Evolutionary conservation across 2,113 vertebrate genomes (phyloP).

Genomic region (Coregonus clupeaformis): DNA sequence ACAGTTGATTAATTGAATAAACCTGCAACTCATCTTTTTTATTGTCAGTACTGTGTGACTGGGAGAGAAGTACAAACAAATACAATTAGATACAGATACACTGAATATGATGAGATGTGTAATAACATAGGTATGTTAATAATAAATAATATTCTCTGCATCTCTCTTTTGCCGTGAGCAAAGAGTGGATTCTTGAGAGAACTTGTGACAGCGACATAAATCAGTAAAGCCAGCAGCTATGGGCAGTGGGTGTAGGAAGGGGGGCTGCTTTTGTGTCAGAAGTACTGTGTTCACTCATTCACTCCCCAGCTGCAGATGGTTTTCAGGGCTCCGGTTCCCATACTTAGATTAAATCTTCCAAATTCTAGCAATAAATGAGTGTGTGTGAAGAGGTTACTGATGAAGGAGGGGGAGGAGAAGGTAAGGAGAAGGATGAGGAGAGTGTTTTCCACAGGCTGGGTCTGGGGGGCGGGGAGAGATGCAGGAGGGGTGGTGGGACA

Average conservation of each 20-base stretch:
- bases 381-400: background rate
- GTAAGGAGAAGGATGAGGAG: background rate
- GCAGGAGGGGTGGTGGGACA: background rate
- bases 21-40: too few relatives aligned
- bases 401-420: background rate
- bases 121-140: background rate
- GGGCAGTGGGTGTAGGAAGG: background rate
- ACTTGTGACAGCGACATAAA: background rate
- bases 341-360: conserved; percentile 20
- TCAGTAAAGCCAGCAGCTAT: conserved; percentile 3
- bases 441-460: background rate
- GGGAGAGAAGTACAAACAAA: too few relatives aligned
- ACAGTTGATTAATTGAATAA: too few relatives aligned
- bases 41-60: too few relatives aligned
- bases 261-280: conserved; percentile 1
- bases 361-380: background rate
- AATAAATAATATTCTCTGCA: background rate
- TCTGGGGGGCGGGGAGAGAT: background rate
- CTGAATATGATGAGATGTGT: background rate
- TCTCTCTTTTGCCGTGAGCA: background rate
- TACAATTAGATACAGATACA: background rate
- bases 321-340: conserved; percentile 12
- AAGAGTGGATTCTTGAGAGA: background rate
- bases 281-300: conserved; percentile 9
- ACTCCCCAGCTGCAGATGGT: conserved; percentile 6